Evolutionary conservation across 2,888 invertebrate species (phyloP).

Genomic region (Suillia variegata): DNA sequence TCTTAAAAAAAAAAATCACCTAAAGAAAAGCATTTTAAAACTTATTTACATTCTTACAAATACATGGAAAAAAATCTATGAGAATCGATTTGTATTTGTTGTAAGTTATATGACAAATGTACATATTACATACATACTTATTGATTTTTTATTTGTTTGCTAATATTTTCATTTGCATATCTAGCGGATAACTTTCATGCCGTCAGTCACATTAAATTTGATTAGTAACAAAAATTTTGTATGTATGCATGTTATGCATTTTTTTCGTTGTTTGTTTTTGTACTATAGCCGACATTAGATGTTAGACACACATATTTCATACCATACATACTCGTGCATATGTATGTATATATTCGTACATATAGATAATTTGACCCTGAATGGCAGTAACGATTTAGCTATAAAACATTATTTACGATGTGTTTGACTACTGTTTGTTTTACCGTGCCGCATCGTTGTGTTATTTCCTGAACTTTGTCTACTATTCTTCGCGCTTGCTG

Average conservation of each 20-base stretch:
- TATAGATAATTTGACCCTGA: conserved; percentile 11
- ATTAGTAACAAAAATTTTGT: too few species aligned
- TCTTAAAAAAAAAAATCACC: too few species aligned
- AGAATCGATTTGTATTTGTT: too few species aligned
- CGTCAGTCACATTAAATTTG: background rate
- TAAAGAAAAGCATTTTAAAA: too few species aligned
- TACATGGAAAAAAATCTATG: too few species aligned
- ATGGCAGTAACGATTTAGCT: conserved; percentile 21
- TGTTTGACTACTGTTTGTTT: conserved; percentile 52
- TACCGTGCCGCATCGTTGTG: conserved; percentile 3
- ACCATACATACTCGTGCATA: too few species aligned
- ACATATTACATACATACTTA: too few species aligned
- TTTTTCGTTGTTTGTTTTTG: background rate
- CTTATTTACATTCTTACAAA: too few species aligned
- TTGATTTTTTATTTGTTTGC: too few species aligned
- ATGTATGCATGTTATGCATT: background rate
- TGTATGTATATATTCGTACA: too few species aligned
- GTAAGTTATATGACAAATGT: too few species aligned
- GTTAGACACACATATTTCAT: too few species aligned
- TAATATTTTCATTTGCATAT: conserved; percentile 2
- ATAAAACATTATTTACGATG: conserved; percentile 52
- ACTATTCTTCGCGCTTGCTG: background rate
- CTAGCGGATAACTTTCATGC: background rate
- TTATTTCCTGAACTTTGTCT: conserved; percentile 11
- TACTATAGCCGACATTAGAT: background rate